Evolutionary conservation across 2,113 vertebrate species (phyloP).

Genomic region (Mirounga angustirostris): DNA sequence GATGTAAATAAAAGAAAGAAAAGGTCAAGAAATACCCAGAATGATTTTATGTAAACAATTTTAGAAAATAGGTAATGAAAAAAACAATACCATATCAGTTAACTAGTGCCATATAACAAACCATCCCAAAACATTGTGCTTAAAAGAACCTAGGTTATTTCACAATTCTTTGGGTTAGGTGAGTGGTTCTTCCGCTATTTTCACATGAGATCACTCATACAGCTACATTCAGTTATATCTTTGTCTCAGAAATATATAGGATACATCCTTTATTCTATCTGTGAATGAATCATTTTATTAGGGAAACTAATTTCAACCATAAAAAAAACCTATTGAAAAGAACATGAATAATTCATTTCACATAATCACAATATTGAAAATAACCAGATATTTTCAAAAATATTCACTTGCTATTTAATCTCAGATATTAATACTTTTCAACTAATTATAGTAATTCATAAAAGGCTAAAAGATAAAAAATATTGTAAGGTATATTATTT

Average conservation of each 20-base stretch:
- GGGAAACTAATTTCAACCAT: constrained; percentile 19
- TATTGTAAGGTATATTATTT: neutral
- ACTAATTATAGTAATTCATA: neutral
- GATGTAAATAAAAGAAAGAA: neutral
- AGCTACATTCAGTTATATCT: neutral
- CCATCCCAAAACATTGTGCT: neutral
- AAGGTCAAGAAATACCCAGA: neutral
- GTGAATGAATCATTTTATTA: neutral
- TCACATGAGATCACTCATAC: neutral
- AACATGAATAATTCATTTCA: neutral
- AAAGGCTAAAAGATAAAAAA: neutral
- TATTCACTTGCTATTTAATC: neutral
- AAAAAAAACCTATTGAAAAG: neutral
- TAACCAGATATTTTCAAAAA: constrained; percentile 29
- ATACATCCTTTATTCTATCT: neutral
- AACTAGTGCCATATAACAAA: neutral
- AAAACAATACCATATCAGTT: neutral
- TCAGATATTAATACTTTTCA: neutral
- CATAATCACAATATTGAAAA: neutral
- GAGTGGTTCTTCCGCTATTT: neutral
- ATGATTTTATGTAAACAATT: neutral
- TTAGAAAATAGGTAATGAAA: neutral
- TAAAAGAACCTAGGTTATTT: constrained; percentile 3
- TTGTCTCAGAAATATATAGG: neutral
- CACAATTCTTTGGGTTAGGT: neutral